phyloP scores from a whole-genome alignment of 2,113 vertebrate genomes.

The Cyprinodon brontotheroides region DNA sequence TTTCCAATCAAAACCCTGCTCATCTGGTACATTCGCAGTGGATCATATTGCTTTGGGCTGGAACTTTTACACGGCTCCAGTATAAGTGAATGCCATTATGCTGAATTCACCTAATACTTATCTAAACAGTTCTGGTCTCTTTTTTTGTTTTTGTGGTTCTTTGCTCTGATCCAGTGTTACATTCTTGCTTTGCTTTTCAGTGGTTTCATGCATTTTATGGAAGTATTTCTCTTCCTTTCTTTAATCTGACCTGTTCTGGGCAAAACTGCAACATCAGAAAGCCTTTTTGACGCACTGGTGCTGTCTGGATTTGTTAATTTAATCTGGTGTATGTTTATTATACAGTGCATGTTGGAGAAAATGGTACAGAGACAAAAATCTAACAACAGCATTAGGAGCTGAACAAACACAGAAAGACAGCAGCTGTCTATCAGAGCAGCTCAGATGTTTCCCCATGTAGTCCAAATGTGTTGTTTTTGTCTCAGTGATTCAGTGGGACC shows the following conservation, averaged over 20 bases:
- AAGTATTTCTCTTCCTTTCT: conserved; percentile 7
- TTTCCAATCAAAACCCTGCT: not conserved
- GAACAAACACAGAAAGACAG: conserved; percentile 18
- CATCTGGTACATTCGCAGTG: conserved; percentile 12
- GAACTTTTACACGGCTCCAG: conserved; percentile 7
- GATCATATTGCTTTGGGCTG: conserved; percentile 8
- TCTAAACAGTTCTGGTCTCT: conserved; percentile 1
- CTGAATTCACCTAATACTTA: conserved; percentile 4
- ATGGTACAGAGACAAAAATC: conserved; percentile 10
- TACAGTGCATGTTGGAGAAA: conserved; percentile 14
- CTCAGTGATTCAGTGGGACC: conserved; percentile 27
- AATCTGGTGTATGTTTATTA: conserved; percentile 12
- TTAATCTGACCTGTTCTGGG: not conserved
- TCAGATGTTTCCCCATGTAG: conserved; percentile 1
- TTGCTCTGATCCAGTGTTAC: conserved; percentile 11
- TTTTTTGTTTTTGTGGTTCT: conserved; percentile 19
- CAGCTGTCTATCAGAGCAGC: conserved; percentile 21
- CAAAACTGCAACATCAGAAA: not conserved
- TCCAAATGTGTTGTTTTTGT: conserved; percentile 26
- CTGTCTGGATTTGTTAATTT: conserved; percentile 16
- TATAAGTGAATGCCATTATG: conserved; percentile 11
- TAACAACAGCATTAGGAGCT: conserved; percentile 31
- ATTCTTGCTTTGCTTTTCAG: conserved; percentile 21
- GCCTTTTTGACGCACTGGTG: not conserved
- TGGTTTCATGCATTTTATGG: conserved; percentile 4